Base-by-base conservation (phyloP, 2,113 vertebrate species). In the Chaenogobius annularis region DNA sequence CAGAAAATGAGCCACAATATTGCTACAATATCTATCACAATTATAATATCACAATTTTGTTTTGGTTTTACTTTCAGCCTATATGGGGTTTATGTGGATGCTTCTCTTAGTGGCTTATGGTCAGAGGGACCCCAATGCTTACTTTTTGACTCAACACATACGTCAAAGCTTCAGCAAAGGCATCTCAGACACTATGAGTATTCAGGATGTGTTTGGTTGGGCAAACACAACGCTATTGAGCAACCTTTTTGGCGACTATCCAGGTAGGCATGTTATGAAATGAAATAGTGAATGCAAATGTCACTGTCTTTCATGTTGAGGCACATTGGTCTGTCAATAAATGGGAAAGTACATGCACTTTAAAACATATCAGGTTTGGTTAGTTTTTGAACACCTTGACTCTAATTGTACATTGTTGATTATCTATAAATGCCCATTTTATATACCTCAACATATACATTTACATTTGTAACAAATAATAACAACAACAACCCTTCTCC, bases 1-100 rank as follows among this genome's bases (percentile, higher is more conserved):
- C 7, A 62, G 10, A 7, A 50, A 61, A 31, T n/a, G 5, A 7
- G 23, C 58, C 58, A 61, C 3, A 13, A 12, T 14, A 31, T 0
- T 12, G 35, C 23, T 55, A 62, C 69, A 22, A 71, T 3, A 58
- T 71, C 23, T 23, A 74, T 14, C 43, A 31, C 26, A 31, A 31
- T 31, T 31, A 4, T 31, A 4, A 1, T n/a, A n/a, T n/a, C n/a
- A n/a, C n/a, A n/a, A n/a, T n/a, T n/a, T 35, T 35, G 35, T 40
- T 40, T 75, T 9, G 9, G 83, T 69, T 81, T 81, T 91, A 31
- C 76, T 86, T 90, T 52, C 90, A 99, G 97, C 90, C 1, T 96
- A 97, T 59, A 31, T 95, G 40, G 96, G 95, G 9, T 98, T 97
- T 88, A 91, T 98, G 87, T 99, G 96, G 96, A 95, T 97, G 95